Percentiles rank a stretch among this genome's conserved stretches.
Conservation (phyloP, 2,797 vertebrate species). For the Cygnus olor region DNA sequence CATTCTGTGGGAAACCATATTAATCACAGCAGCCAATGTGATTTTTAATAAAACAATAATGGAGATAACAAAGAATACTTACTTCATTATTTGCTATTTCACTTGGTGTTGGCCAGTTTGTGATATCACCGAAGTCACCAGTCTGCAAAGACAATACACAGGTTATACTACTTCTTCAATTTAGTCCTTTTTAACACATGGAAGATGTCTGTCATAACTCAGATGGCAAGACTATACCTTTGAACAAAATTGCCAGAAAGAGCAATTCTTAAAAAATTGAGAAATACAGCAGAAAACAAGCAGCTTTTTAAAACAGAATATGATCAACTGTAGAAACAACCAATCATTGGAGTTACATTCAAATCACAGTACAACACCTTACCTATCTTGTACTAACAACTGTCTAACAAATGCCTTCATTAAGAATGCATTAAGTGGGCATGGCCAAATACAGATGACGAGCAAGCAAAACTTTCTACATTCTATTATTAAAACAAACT, state of each 20-base stretch:
- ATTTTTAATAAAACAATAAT: background rate
- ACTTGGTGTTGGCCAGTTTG: constrained; percentile 95
- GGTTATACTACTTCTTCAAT: background rate
- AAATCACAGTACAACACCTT: background rate
- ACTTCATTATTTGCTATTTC: constrained; percentile 93
- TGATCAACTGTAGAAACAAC: background rate
- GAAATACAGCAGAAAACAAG: background rate
- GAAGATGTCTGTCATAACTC: background rate
- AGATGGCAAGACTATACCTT: background rate
- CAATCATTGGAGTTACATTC: background rate
- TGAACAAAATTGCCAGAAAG: background rate
- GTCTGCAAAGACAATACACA: constrained; percentile 79
- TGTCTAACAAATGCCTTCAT: background rate
- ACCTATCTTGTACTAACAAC: background rate
- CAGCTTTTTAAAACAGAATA: background rate
- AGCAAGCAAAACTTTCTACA: background rate
- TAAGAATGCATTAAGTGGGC: background rate
- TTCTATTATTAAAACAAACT: background rate
- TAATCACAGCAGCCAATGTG: background rate
- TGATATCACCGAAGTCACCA: constrained; percentile 91
- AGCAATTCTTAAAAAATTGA: background rate
- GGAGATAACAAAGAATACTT: constrained; percentile 31
- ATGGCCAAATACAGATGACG: background rate
- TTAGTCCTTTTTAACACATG: background rate
- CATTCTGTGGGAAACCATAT: background rate